Evolutionary conservation across 2,888 invertebrate genomes (phyloP).

Genomic region (Drosophila anceps): DNA sequence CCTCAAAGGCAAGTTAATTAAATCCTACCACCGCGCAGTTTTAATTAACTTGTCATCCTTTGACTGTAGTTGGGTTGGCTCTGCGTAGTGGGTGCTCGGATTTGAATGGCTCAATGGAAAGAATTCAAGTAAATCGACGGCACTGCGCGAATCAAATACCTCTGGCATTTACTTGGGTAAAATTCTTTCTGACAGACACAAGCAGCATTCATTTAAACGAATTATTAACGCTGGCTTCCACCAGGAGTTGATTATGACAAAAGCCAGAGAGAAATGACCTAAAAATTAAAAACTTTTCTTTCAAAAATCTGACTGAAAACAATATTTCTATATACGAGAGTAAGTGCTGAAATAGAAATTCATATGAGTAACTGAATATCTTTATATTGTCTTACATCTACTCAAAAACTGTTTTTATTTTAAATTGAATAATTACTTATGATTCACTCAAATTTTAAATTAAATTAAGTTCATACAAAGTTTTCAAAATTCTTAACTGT

Average conservation of each 20-base stretch:
- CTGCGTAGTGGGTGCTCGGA: neutral
- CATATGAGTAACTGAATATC: too few relatives aligned
- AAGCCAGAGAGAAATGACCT: neutral
- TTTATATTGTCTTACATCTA: too few relatives aligned
- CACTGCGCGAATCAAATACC: neutral
- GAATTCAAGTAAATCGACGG: neutral
- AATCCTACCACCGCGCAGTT: slow-evolving; percentile 29
- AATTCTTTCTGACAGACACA: neutral
- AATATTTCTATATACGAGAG: neutral
- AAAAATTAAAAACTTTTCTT: neutral
- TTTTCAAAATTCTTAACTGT: too few relatives aligned
- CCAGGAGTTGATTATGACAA: neutral
- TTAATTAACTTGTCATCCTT: slow-evolving; percentile 50
- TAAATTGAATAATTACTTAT: too few relatives aligned
- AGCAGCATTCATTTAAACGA: neutral
- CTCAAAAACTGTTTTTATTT: too few relatives aligned
- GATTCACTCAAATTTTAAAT: too few relatives aligned
- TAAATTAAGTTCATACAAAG: too few relatives aligned
- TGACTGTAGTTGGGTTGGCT: neutral
- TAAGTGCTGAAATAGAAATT: neutral
- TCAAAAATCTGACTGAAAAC: neutral
- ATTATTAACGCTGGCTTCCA: neutral
- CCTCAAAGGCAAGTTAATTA: slow-evolving; percentile 47
- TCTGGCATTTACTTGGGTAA: neutral
- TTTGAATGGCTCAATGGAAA: slow-evolving; percentile 28